These are phyloP conservation scores for Pipistrellus pygmaeus DNA, from an alignment of 2,797 vertebrate species.

Conservation along the genomic window DNA sequence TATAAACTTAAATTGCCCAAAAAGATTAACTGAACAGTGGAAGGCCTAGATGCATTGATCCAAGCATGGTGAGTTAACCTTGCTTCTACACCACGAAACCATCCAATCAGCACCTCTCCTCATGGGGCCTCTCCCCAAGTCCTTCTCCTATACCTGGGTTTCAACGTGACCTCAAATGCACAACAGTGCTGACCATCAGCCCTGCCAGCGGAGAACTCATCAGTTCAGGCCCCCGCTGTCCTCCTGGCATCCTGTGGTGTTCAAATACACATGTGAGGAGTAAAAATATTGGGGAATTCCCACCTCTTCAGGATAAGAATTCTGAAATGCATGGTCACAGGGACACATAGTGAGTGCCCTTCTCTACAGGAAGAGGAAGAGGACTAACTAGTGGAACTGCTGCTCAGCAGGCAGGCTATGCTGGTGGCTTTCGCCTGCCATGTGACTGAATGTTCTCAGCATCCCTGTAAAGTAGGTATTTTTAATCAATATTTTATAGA, in stretches of 20 bases:
- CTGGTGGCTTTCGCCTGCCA: not conserved
- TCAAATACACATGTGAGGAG: not conserved
- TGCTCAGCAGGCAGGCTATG: too few species aligned
- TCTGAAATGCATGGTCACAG: not conserved
- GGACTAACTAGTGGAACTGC: not conserved
- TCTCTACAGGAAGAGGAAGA: not conserved
- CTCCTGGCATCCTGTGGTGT: not conserved
- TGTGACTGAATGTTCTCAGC: not conserved
- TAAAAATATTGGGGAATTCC: not conserved
- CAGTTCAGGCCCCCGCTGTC: not conserved
- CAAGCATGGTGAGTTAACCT: not conserved
- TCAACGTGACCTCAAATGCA: not conserved
- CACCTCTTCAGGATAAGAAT: not conserved
- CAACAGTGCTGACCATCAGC: too few species aligned
- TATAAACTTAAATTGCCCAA: constrained; percentile 64
- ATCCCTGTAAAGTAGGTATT: not conserved
- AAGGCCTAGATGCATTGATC: not conserved
- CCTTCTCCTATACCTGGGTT: not conserved
- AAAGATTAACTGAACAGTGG: constrained; percentile 71
- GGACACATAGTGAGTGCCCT: not conserved
- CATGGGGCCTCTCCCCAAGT: not conserved
- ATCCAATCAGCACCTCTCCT: not conserved
- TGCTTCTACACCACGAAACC: not conserved
- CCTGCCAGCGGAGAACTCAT: not conserved
- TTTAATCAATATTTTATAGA: not conserved